A percentile compares a stretch with the other conserved stretches of the same genome.
phyloP scores from a whole-genome alignment of 1,140 invertebrate genomes.

The Drosophila nebulosa region DNA sequence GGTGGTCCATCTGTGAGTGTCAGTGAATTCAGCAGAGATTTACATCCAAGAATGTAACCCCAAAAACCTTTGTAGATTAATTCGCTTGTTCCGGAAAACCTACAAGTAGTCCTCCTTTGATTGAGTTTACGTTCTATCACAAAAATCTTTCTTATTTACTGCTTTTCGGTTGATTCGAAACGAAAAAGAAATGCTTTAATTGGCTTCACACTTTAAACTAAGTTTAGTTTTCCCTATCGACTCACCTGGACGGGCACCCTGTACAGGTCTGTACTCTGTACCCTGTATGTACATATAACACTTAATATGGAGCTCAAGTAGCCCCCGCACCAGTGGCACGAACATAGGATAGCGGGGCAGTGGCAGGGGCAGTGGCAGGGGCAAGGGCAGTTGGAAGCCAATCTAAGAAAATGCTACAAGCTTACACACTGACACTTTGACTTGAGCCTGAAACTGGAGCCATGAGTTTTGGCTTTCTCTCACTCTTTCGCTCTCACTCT shows the following conservation, averaged over 20 bases:
- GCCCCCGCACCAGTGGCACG: conserved; percentile 6
- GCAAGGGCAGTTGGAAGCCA: conserved; percentile 11
- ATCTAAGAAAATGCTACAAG: conserved; percentile 70
- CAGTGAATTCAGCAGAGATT: neutral
- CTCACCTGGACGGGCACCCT: neutral
- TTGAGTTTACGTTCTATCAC: no score
- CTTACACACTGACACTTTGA: conserved; percentile 75
- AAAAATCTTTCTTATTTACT: no score
- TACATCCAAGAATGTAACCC: neutral
- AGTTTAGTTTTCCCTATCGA: neutral
- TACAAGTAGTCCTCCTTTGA: no score
- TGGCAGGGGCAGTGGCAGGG: no score
- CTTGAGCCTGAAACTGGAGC: conserved; percentile 28
- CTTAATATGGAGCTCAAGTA: conserved; percentile 62
- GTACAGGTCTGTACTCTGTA: no score
- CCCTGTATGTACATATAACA: neutral
- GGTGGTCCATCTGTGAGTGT: neutral
- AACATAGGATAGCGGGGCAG: no score
- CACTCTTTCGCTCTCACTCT: no score
- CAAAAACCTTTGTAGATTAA: neutral
- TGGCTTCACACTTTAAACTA: neutral
- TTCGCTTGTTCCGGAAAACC: neutral
- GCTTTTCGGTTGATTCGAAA: no score
- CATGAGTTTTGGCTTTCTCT: neutral
- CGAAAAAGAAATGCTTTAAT: no score